Evolutionary conservation across 2,797 vertebrate species (phyloP).

Genomic region (Alca torda): DNA sequence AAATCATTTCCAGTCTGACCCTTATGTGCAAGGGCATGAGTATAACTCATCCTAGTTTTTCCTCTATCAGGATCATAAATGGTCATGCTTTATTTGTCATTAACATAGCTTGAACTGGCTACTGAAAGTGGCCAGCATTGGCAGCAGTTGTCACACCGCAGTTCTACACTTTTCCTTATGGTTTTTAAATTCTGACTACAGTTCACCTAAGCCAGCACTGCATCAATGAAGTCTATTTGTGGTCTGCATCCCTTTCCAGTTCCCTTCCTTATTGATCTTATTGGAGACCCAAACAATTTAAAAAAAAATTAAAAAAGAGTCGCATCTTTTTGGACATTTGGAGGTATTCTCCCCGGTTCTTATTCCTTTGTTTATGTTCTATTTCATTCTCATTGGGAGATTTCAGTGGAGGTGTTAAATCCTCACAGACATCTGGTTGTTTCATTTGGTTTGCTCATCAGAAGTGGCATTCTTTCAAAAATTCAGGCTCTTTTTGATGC

Average conservation of each 20-base stretch:
- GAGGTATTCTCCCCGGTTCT: neutral
- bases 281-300: neutral
- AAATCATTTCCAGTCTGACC: conserved; percentile 44
- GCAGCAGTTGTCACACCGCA: neutral
- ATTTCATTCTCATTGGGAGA: neutral
- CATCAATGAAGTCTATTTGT: neutral
- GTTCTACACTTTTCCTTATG: neutral
- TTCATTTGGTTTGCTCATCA: neutral
- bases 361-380: neutral
- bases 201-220: neutral
- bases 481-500: neutral
- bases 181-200: neutral
- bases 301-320: neutral
- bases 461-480: neutral
- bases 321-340: neutral
- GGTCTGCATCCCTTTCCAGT: neutral
- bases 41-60: conserved; percentile 43
- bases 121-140: neutral
- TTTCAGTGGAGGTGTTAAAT: neutral
- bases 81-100: conserved; percentile 24
- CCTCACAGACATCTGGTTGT: neutral
- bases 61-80: conserved; percentile 20
- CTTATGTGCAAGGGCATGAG: conserved; percentile 34
- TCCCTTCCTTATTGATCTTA: neutral
- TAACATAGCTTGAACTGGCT: neutral